Percentiles rank a stretch among this genome's conserved stretches.
These are phyloP conservation scores for Abramis brama DNA, from an alignment of 2,113 vertebrate genomes.

Conservation along the genomic window DNA sequence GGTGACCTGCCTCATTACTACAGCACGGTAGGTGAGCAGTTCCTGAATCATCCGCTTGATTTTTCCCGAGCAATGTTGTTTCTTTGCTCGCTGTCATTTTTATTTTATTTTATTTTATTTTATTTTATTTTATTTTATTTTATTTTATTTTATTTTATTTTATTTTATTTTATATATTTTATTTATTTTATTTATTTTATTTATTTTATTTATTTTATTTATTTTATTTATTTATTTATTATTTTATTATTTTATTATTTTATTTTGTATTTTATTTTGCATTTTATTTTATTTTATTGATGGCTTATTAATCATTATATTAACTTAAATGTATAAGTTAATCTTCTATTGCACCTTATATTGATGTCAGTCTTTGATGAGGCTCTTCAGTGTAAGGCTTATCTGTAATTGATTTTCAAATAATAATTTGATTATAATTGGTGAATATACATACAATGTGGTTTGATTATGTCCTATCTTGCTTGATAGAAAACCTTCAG, in stretches of 20 bases:
- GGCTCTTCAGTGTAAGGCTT: background rate
- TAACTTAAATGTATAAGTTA: background rate
- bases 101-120: background rate
- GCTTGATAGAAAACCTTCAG: background rate
- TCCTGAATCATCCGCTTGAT: background rate
- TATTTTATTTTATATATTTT: background rate
- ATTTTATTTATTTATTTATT: background rate
- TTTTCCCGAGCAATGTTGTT: background rate
- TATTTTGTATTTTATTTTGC: background rate
- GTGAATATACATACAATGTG: background rate
- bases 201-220: background rate
- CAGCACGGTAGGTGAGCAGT: conserved; percentile 84
- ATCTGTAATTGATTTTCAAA: background rate
- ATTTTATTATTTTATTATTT: background rate
- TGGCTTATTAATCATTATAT: background rate
- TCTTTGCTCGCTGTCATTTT: background rate
- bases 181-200: background rate
- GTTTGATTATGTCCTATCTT: background rate
- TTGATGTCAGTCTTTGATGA: background rate
- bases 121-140: background rate
- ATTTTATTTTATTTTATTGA: background rate
- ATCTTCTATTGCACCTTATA: background rate
- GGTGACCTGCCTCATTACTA: conserved; percentile 80
- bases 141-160: background rate
- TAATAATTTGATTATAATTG: background rate